These are phyloP conservation scores for Aleiodes testaceus DNA, from an alignment of 2,888 invertebrate genomes.

Conservation along the genomic window DNA sequence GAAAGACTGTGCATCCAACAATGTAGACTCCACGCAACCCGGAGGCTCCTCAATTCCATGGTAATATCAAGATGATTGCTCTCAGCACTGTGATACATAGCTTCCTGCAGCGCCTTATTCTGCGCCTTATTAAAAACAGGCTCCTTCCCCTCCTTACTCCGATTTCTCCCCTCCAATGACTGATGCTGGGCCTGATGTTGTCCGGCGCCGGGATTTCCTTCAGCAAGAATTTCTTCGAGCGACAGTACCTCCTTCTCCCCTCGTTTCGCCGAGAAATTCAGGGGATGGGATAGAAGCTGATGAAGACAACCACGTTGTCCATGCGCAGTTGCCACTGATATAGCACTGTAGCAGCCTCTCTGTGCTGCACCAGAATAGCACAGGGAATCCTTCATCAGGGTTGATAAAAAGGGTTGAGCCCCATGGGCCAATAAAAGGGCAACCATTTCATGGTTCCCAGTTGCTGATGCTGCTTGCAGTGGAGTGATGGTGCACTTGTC, in stretches of 20 bases:
- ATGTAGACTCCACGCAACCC: conserved; percentile 93
- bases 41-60: conserved; percentile 87
- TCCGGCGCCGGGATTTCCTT: conserved; percentile 77
- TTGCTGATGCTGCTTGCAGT: conserved; percentile 88
- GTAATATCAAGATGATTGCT: conserved; percentile 94
- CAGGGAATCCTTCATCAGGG: conserved; percentile 86
- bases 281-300: conserved; percentile 84
- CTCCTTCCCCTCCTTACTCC: conserved; percentile 69
- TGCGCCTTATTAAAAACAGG: conserved; percentile 83
- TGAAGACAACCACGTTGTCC: conserved; percentile 87
- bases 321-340: conserved; percentile 92
- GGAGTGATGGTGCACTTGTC: conserved; percentile 92
- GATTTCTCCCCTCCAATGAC: conserved; percentile 68
- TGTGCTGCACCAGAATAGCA: conserved; percentile 91
- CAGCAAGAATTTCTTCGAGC: conserved; percentile 91
- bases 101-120: conserved; percentile 89
- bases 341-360: conserved; percentile 89
- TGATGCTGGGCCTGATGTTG: conserved; percentile 56
- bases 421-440: conserved; percentile 87
- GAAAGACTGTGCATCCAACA: conserved; percentile 94
- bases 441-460: conserved; percentile 87
- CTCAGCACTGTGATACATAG: conserved; percentile 95
- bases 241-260: conserved; percentile 85
- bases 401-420: conserved; percentile 90
- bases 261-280: conserved; percentile 75